phyloP scores from a whole-genome alignment of 1,140 invertebrate genomes.

The Harpegnathos saltator region DNA sequence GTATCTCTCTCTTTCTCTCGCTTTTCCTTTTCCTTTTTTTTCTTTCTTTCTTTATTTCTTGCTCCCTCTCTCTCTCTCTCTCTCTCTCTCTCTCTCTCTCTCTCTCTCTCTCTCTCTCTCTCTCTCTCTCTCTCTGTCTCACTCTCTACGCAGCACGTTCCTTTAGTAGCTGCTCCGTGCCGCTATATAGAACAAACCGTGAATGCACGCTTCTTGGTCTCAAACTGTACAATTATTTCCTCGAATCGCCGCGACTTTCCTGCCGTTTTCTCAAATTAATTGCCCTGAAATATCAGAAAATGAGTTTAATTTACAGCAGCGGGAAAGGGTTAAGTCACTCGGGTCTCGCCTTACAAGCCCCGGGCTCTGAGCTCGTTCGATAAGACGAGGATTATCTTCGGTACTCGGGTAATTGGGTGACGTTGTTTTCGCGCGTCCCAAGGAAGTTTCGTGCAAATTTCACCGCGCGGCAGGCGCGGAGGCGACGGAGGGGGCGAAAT shows the following conservation, averaged over 20 bases:
- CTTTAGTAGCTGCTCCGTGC: no score
- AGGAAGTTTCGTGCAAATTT: neutral
- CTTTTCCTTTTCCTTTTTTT: neutral
- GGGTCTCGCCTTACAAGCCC: neutral
- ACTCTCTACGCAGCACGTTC: no score
- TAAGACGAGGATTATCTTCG: neutral
- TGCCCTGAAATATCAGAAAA: no score
- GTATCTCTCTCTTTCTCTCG: conserved; percentile 16
- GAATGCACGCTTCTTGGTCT: no score
- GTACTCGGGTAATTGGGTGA: neutral
- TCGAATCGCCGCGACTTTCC: neutral
- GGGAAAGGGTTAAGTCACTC: no score
- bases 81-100: conserved; percentile 21
- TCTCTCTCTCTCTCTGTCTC: conserved; percentile 20
- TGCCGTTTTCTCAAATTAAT: no score
- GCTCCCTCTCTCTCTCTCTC: conserved; percentile 12
- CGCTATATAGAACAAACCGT: no score
- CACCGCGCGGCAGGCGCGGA: neutral
- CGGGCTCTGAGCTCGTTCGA: neutral
- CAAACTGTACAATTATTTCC: neutral
- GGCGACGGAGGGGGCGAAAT: neutral
- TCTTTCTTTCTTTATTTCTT: conserved; percentile 20
- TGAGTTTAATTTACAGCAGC: no score
- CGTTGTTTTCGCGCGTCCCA: neutral
- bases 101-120: conserved; percentile 5